Percentiles rank a stretch among this genome's conserved stretches.
Evolutionary conservation across 2,113 vertebrate species (phyloP).

Genomic region (Ptychochromis oligacanthus): DNA sequence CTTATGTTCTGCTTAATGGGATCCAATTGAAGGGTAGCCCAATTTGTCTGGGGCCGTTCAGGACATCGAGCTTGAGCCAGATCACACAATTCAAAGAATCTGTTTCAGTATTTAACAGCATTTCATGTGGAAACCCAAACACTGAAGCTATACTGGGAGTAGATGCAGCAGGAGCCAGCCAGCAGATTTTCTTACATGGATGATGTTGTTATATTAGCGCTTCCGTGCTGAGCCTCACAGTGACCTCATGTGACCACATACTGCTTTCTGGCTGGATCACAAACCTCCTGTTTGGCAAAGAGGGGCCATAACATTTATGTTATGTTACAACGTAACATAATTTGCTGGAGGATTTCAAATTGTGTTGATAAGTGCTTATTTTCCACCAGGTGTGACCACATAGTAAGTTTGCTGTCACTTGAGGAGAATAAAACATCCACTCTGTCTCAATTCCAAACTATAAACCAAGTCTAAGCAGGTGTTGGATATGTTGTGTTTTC

Average conservation of each 20-base stretch:
- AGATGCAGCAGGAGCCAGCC: neutral
- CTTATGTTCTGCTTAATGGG: constrained; percentile 70
- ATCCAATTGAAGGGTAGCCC: constrained; percentile 60
- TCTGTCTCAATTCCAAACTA: no score
- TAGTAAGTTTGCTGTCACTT: neutral
- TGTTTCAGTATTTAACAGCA: neutral
- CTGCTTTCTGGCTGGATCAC: neutral
- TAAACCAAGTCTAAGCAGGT: no score
- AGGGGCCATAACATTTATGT: no score
- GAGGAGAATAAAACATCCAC: no score
- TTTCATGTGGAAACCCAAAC: constrained; percentile 4
- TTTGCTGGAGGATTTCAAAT: neutral
- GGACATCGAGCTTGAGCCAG: constrained; percentile 17
- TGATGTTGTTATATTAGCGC: neutral
- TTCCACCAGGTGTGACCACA: neutral
- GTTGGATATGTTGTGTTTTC: no score
- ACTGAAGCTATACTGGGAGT: neutral
- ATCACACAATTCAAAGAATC: constrained; percentile 7
- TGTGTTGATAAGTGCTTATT: neutral
- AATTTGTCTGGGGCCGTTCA: constrained; percentile 33
- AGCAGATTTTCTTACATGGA: neutral
- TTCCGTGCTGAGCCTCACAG: neutral
- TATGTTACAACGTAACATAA: neutral
- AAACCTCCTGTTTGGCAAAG: neutral
- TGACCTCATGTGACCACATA: neutral